Evolutionary conservation across 2,113 vertebrate species (phyloP).

Genomic region (Lanius collurio): DNA sequence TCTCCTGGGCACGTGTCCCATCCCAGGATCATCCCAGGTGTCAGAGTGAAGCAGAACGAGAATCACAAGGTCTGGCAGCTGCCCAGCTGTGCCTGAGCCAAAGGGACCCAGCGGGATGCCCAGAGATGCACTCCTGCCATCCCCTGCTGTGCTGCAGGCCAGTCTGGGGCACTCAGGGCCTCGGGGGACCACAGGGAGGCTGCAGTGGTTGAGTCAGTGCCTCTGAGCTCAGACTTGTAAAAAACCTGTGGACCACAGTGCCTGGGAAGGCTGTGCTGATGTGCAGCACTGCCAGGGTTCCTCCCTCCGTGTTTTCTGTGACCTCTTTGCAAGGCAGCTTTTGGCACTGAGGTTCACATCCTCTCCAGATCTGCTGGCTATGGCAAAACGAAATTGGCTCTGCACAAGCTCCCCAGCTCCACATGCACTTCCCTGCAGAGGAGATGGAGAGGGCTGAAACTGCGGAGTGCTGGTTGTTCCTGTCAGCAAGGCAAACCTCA

Average conservation of each 20-base stretch:
- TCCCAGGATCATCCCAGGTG: background rate
- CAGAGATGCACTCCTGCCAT: background rate
- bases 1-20: background rate
- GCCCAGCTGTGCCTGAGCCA: background rate
- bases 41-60: background rate
- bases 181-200: background rate
- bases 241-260: background rate
- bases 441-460: background rate
- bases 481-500: background rate
- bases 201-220: background rate
- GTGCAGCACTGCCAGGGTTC: background rate
- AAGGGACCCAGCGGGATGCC: background rate
- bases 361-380: background rate
- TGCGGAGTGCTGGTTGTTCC: fast-evolving
- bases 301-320: background rate
- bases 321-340: background rate
- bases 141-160: background rate
- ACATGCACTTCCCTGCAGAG: background rate
- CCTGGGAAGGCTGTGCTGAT: background rate
- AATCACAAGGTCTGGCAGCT: background rate
- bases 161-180: background rate
- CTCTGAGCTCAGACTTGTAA: background rate
- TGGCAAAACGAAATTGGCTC: background rate
- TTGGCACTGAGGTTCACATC: background rate
- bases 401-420: background rate